Conservation (phyloP, 2,113 vertebrate genomes). For the Chunga burmeisteri region DNA sequence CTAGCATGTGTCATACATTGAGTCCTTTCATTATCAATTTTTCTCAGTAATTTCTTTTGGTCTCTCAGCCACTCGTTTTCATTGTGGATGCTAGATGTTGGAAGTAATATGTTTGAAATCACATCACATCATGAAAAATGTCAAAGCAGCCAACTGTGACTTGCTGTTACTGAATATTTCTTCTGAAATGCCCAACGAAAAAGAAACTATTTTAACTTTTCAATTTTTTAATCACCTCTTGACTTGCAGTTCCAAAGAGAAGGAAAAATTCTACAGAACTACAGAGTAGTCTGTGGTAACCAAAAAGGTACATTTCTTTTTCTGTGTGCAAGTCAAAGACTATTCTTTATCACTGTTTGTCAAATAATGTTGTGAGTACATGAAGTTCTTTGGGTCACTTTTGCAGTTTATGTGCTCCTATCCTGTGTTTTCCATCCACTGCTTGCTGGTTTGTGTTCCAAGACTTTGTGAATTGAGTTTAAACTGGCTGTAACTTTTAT, state of each 20-base stretch:
- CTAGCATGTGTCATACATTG: neutral
- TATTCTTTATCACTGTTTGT: neutral
- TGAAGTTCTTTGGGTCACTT: neutral
- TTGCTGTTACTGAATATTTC: neutral
- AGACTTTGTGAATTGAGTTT: neutral
- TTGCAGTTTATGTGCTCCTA: neutral
- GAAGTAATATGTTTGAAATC: neutral
- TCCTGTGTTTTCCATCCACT: neutral
- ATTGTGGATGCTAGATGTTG: neutral
- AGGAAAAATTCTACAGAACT: neutral
- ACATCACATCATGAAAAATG: neutral
- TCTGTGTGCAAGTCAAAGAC: neutral
- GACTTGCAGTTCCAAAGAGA: neutral
- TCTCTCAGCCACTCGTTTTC: neutral
- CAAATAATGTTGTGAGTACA: neutral
- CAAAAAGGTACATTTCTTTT: neutral
- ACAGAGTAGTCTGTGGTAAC: neutral
- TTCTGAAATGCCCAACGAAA: neutral
- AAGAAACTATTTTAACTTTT: neutral
- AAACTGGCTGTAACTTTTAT: neutral
- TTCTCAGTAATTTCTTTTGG: neutral
- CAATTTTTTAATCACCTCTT: neutral
- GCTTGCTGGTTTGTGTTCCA: neutral
- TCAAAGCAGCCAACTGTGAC: neutral
- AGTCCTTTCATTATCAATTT: neutral